Conservation (phyloP, 1,140 invertebrate species). For the Drosophila yakuba region DNA sequence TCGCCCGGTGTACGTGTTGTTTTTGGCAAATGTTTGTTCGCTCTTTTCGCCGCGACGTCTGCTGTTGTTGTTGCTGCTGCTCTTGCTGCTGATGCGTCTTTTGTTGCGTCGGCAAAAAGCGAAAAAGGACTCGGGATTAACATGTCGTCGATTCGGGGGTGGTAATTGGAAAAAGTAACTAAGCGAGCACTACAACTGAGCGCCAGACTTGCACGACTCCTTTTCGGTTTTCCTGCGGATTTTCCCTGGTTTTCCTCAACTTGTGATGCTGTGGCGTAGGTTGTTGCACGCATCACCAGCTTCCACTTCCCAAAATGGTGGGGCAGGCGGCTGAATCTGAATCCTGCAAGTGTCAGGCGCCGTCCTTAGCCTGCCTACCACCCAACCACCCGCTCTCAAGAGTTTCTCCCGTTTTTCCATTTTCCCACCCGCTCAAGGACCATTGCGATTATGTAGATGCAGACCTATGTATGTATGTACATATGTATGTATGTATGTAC, state of each 20-base stretch:
- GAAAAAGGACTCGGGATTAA: slow-evolving; percentile 9
- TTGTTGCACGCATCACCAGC: slow-evolving; percentile 9
- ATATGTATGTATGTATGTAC: too few relatives aligned
- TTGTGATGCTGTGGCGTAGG: slow-evolving; percentile 40
- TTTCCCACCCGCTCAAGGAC: slow-evolving; percentile 30
- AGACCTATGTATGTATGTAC: too few relatives aligned
- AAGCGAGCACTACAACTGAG: not conserved
- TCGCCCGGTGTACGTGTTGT: slow-evolving; percentile 47
- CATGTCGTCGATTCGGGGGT: slow-evolving; percentile 1
- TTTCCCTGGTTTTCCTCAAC: slow-evolving; percentile 38
- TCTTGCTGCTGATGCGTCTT: slow-evolving; percentile 27
- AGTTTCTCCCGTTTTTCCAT: not conserved
- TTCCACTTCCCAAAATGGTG: not conserved
- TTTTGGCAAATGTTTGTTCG: slow-evolving; percentile 58
- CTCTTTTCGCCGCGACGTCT: slow-evolving; percentile 17
- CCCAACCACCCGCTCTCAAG: not conserved
- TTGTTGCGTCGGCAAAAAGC: slow-evolving; percentile 33
- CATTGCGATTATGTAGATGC: not conserved
- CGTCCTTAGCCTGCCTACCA: slow-evolving; percentile 18
- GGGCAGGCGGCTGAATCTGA: slow-evolving; percentile 36
- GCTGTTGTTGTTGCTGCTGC: slow-evolving; percentile 12
- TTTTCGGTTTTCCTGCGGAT: slow-evolving; percentile 18
- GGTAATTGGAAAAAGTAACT: slow-evolving; percentile 8
- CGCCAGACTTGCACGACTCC: slow-evolving; percentile 11
- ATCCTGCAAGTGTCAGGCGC: slow-evolving; percentile 70